Evolutionary conservation across 2,113 vertebrate genomes (phyloP).

Genomic region (Atrichornis clamosus): DNA sequence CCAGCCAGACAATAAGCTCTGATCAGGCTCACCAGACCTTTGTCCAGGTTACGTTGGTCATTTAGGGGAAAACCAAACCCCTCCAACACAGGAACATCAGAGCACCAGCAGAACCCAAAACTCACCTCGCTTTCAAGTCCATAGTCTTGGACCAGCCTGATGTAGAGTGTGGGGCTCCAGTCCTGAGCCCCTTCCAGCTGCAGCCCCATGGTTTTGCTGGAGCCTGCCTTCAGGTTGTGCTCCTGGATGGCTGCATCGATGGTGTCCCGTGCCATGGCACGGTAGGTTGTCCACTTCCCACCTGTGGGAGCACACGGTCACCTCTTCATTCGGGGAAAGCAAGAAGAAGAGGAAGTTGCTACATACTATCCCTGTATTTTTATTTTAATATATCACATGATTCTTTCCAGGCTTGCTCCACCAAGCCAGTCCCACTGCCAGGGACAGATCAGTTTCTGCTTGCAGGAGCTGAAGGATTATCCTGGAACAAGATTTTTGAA

Average conservation of each 20-base stretch:
- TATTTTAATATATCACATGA: rapidly evolving
- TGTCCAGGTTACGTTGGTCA: too few species aligned
- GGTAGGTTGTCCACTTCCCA: constrained; percentile 98
- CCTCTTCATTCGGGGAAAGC: background rate
- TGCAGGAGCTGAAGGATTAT: rapidly evolving
- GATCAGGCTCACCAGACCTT: background rate
- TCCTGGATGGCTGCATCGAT: constrained; percentile 80
- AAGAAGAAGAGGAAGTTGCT: rapidly evolving
- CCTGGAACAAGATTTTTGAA: too few species aligned
- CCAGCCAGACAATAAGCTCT: background rate
- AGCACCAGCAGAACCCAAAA: background rate
- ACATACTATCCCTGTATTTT: rapidly evolving
- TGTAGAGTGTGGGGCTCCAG: constrained; percentile 95
- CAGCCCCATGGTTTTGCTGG: constrained; percentile 85
- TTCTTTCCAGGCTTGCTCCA: background rate
- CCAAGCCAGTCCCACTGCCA: background rate
- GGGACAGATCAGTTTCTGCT: too few species aligned
- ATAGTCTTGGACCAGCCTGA: constrained; percentile 94
- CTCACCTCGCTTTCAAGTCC: constrained; percentile 92
- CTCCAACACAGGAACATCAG: background rate
- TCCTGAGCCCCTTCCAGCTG: constrained; percentile 87
- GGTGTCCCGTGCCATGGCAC: constrained; percentile 92
- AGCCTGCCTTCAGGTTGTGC: constrained; percentile 76
- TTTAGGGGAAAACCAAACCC: background rate
- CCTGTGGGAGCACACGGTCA: constrained; percentile 65